phyloP scores from a whole-genome alignment of 1,140 invertebrate species.

The Aporrectodea caliginosa region DNA sequence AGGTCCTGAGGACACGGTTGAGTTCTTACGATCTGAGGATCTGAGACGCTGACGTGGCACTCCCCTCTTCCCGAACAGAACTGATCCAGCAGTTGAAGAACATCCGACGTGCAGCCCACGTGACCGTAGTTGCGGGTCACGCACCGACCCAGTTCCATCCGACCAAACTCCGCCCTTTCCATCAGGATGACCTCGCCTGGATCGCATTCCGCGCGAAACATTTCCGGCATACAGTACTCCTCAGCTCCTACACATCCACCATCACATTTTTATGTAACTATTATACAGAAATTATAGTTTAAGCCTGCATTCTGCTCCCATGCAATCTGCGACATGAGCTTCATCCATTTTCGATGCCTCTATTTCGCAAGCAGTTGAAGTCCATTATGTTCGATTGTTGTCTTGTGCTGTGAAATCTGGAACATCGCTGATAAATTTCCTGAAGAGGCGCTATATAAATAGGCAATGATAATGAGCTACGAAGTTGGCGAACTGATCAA shows the following conservation, averaged over 20 bases:
- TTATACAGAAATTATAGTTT: too few species aligned
- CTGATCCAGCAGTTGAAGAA: conserved; percentile 20
- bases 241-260: not conserved
- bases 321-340: too few species aligned
- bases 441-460: too few species aligned
- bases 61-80: conserved; percentile 21
- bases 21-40: not conserved
- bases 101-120: conserved; percentile 24
- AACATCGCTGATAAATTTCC: too few species aligned
- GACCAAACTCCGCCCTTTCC: conserved; percentile 20
- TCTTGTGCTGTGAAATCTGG: too few species aligned
- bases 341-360: too few species aligned
- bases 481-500: too few species aligned
- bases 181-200: conserved; percentile 25
- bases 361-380: too few species aligned
- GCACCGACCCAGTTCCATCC: conserved; percentile 21
- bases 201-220: conserved; percentile 25
- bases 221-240: conserved; percentile 24
- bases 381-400: too few species aligned
- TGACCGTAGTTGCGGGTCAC: conserved; percentile 23
- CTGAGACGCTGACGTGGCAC: conserved; percentile 17
- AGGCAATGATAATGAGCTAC: too few species aligned
- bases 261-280: too few species aligned
- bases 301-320: too few species aligned
- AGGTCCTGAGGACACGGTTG: conserved; percentile 28